These are phyloP conservation scores for Aphelinus atriplicis DNA, from an alignment of 1,140 invertebrate species.

Conservation along the genomic window DNA sequence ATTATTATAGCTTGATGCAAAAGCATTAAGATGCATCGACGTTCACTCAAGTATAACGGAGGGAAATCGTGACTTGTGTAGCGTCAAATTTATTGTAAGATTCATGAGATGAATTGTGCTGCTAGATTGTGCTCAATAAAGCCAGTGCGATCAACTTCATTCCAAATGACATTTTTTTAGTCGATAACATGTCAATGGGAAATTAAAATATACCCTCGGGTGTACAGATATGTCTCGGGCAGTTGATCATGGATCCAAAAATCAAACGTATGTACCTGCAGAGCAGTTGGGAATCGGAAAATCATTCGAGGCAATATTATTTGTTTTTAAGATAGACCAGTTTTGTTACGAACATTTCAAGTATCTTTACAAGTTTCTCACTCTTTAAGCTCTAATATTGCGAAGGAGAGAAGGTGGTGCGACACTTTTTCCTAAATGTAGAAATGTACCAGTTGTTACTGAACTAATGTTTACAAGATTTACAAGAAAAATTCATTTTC, in stretches of 20 bases:
- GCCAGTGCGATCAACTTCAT: constrained; percentile 25
- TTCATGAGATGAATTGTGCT: constrained; percentile 25
- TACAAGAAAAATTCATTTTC: no score
- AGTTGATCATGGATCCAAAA: no score
- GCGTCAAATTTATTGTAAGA: constrained; percentile 18
- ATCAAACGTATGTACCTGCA: no score
- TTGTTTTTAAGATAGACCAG: background rate
- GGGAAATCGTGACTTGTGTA: constrained; percentile 8
- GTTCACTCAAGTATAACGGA: background rate
- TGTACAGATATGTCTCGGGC: no score
- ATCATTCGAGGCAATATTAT: background rate
- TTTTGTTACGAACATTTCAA: background rate
- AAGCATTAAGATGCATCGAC: background rate
- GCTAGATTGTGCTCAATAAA: constrained; percentile 33
- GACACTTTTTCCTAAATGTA: no score
- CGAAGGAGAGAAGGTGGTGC: no score
- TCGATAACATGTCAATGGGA: background rate
- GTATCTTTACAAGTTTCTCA: background rate
- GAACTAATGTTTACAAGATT: no score
- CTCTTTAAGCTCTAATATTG: no score
- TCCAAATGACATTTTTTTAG: constrained; percentile 13
- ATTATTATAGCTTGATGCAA: no score
- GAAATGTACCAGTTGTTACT: no score
- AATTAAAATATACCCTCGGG: no score
- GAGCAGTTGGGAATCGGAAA: background rate